Evolutionary conservation across 1,140 invertebrate species (phyloP), one percentile per base, ranked within the genome.

Genomic region (Drosophila tropicalis): DNA sequence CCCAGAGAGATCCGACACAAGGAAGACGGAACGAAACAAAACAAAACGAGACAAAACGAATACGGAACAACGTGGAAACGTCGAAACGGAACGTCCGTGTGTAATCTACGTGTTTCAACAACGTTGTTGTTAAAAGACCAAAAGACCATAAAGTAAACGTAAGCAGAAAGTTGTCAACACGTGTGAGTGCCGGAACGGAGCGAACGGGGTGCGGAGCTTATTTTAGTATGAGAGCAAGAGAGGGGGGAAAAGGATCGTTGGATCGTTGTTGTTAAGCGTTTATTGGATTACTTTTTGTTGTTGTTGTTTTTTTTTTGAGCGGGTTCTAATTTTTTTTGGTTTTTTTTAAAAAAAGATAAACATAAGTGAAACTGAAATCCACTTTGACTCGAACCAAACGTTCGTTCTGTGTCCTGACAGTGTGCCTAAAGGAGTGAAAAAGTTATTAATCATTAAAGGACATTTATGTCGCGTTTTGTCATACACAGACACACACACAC

Each of bases 391-490:
- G 56, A 39, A 41, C 40, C 57, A 51, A 51, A 51, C 63, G 32
- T 44, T 40, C 34, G 32, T 39, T 40, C 34, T 39, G 22, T 25
- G 56, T 56, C 40, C 69, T 63, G 36, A 39, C 36, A 12, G 77
- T 61, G 77, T 61, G 76, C 69, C 67, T 70, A 76, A 84, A 84
- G 75, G 82, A 86, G 82, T 86, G 83, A 76, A 82, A 79, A 82
- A 82, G 82, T 86, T 86, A 86, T 86, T 79, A 86, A 87, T 86
- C 82, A 86, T 86, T 86, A 73, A 82, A 76, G 72, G 66, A 86
- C 82, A 86, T 82, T 82, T 87, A 86, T 87, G 79, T 87, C 76
- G 83, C 75, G 60, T 76, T 69, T 68, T 85, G 73, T 81, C 79
- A 66, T 78, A 57, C 47, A 44, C 55, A 67, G 54, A 51, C 47